A percentile compares a stretch with the other conserved stretches of the same genome.
Evolutionary conservation across 92 coral and sea anemone species (phyloP).

Genomic region (Desmophyllum pertusum): DNA sequence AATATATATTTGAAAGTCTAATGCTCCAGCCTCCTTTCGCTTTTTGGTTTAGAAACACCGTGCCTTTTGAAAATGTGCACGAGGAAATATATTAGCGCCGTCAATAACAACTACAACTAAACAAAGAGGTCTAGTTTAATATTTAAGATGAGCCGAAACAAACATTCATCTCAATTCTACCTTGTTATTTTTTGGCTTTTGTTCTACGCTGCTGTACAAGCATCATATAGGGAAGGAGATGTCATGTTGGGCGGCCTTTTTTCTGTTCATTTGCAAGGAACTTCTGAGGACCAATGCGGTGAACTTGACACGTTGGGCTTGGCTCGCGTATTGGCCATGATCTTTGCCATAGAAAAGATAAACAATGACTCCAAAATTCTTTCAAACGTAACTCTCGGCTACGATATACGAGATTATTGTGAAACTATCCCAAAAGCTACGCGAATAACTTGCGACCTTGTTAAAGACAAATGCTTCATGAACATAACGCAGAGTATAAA

Average conservation of each 20-base stretch:
- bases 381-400: slow-evolving; percentile 77
- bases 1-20: too few relatives aligned
- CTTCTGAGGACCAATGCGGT: slow-evolving; percentile 54
- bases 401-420: slow-evolving; percentile 18
- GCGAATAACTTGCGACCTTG: neutral
- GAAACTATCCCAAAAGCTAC: neutral
- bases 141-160: neutral
- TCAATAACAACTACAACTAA: neutral
- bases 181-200: neutral
- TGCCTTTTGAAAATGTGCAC: too few relatives aligned
- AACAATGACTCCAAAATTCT: slow-evolving; percentile 63
- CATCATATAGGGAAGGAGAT: slow-evolving; percentile 31
- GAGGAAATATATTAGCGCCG: too few relatives aligned
- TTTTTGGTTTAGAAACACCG: too few relatives aligned
- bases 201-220: neutral
- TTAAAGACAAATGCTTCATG: neutral
- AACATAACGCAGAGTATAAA: neutral
- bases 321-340: slow-evolving; percentile 80
- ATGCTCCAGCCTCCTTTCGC: too few relatives aligned
- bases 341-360: slow-evolving; percentile 71
- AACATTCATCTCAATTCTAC: neutral
- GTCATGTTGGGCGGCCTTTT: slow-evolving; percentile 79
- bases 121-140: neutral
- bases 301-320: slow-evolving; percentile 64
- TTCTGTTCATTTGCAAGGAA: slow-evolving; percentile 20